Percentiles rank a stretch among this genome's conserved stretches.
Evolutionary conservation across 2,797 vertebrate species (phyloP).

Genomic region (Enteromius trimaculatus): DNA sequence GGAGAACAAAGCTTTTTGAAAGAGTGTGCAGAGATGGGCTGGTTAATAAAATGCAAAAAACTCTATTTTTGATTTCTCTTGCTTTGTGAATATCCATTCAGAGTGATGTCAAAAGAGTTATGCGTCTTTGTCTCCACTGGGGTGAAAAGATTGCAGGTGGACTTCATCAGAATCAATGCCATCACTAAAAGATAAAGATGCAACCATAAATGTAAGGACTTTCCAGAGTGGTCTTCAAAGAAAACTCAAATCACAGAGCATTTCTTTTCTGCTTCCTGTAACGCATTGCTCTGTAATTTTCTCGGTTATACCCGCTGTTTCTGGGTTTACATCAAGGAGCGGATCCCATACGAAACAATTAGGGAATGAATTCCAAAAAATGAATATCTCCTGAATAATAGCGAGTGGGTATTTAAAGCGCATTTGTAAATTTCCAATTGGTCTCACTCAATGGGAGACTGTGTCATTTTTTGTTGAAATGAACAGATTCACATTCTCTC

Average conservation of each 20-base stretch:
- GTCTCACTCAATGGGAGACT: slow-evolving; percentile 10
- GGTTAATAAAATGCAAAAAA: slow-evolving; percentile 35
- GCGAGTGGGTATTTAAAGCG: slow-evolving; percentile 74
- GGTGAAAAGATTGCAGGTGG: slow-evolving; percentile 72
- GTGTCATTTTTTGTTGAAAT: neutral
- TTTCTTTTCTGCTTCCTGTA: slow-evolving; percentile 61
- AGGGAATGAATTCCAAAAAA: slow-evolving; percentile 43
- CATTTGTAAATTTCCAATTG: slow-evolving; percentile 68
- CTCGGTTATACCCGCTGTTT: slow-evolving; percentile 68
- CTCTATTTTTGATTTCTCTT: neutral
- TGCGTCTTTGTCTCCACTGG: slow-evolving; percentile 69
- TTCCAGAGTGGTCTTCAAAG: slow-evolving; percentile 52
- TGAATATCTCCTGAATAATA: slow-evolving; percentile 60
- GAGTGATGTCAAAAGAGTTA: slow-evolving; percentile 59
- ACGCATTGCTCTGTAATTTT: slow-evolving; percentile 71
- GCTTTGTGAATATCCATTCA: neutral
- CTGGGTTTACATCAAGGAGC: slow-evolving; percentile 65
- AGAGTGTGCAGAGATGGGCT: slow-evolving; percentile 35
- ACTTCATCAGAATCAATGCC: slow-evolving; percentile 72
- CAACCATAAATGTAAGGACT: slow-evolving; percentile 75
- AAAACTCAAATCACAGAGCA: slow-evolving; percentile 69
- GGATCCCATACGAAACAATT: slow-evolving; percentile 51
- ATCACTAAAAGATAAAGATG: slow-evolving; percentile 67
- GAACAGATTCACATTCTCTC: slow-evolving; percentile 1
- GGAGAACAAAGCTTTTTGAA: slow-evolving; percentile 47